phyloP scores from a whole-genome alignment of 2,113 vertebrate species.

The Taxidea taxus region DNA sequence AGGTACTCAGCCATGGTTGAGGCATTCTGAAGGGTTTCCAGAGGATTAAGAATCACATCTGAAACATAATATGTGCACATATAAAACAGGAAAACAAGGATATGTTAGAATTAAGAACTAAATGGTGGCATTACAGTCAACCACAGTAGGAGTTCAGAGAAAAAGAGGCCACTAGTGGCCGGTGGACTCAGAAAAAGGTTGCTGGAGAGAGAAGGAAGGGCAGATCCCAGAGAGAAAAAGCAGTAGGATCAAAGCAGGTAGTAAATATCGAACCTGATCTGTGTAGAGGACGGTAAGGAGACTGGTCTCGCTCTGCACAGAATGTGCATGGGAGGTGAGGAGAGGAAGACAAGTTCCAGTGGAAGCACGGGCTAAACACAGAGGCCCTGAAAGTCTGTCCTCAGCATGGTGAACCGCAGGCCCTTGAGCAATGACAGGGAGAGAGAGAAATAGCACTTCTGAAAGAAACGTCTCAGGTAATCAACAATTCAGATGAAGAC shows the following conservation, averaged over 20 bases:
- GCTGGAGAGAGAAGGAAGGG: not conserved
- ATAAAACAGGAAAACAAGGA: not conserved
- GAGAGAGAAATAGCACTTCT: not conserved
- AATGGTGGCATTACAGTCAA: not conserved
- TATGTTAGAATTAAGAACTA: not conserved
- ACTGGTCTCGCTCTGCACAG: not conserved
- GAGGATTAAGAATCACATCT: not conserved
- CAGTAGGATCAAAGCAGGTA: not conserved
- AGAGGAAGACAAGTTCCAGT: not conserved
- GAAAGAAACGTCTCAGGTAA: not conserved
- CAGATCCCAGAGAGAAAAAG: not conserved
- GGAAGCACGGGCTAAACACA: not conserved
- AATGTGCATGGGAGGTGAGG: not conserved
- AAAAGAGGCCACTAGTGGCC: not conserved
- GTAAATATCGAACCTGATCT: not conserved
- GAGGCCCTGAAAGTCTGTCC: not conserved
- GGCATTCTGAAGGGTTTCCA: not conserved
- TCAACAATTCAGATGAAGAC: not conserved
- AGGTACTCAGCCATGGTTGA: not conserved
- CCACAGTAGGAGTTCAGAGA: not conserved
- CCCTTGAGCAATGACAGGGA: not conserved
- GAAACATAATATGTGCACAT: not conserved
- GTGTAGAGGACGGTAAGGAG: not conserved
- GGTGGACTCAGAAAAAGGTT: not conserved
- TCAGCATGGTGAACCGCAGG: not conserved